Percentiles rank a stretch among this genome's conserved stretches.
phyloP scores from a whole-genome alignment of 2,888 invertebrate species.

The Antitype chi region DNA sequence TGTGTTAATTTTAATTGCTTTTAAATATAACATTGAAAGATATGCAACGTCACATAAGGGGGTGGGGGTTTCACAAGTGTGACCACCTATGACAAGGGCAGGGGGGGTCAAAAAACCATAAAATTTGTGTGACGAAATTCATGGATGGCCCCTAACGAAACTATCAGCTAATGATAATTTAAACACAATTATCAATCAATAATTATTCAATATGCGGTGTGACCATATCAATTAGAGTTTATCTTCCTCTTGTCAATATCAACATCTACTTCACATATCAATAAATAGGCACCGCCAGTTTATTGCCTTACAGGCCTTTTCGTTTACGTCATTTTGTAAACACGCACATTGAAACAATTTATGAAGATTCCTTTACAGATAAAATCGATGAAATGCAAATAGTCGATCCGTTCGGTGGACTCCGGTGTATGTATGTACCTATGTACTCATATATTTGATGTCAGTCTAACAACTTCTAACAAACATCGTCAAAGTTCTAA shows the following conservation, averaged over 20 bases:
- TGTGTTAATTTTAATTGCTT: too few relatives aligned
- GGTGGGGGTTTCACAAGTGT: too few relatives aligned
- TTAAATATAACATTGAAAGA: too few relatives aligned
- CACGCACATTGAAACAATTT: constrained; percentile 16
- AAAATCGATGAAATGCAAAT: constrained; percentile 25
- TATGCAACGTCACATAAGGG: too few relatives aligned
- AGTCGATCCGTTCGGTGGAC: constrained; percentile 8
- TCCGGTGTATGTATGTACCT: background rate
- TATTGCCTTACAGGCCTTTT: background rate
- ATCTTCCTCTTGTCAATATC: background rate
- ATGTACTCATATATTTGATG: constrained; percentile 4
- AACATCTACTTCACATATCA: background rate
- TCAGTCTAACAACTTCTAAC: constrained; percentile 12
- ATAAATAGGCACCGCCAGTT: background rate
- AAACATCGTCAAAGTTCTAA: constrained; percentile 23
- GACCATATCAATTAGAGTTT: too few relatives aligned
- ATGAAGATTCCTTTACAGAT: background rate
- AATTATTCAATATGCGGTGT: too few relatives aligned
- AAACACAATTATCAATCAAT: too few relatives aligned
- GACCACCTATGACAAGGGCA: too few relatives aligned
- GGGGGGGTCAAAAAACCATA: too few relatives aligned
- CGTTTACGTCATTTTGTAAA: constrained; percentile 9
- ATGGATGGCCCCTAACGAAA: too few relatives aligned
- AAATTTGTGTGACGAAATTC: too few relatives aligned
- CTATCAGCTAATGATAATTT: too few relatives aligned